Conservation (phyloP, 2,113 vertebrate genomes). For the Triplophysa rosa region DNA sequence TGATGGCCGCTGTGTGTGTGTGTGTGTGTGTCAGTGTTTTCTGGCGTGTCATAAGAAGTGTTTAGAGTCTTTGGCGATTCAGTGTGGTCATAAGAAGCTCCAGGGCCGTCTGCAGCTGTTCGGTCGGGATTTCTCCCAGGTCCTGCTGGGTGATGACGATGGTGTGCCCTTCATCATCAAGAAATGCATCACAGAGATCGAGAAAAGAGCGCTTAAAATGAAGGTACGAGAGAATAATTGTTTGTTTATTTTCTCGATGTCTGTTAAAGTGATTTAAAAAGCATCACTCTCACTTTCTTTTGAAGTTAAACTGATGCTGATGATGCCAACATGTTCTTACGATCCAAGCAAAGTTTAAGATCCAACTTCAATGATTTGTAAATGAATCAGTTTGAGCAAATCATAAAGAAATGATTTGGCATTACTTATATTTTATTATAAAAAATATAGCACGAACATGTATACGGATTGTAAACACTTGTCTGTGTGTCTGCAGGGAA, state of each 20-base stretch:
- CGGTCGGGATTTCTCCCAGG: slow-evolving; percentile 82
- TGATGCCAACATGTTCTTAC: too few species aligned
- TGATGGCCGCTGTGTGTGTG: neutral
- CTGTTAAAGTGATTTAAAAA: too few species aligned
- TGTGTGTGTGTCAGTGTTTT: slow-evolving; percentile 79
- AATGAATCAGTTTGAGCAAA: too few species aligned
- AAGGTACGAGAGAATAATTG: slow-evolving; percentile 76
- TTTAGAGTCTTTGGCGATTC: slow-evolving; percentile 92
- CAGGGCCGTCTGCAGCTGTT: slow-evolving; percentile 93
- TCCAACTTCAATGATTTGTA: too few species aligned
- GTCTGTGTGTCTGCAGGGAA: slow-evolving; percentile 76
- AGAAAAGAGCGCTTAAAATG: slow-evolving; percentile 85
- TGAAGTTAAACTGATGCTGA: too few species aligned
- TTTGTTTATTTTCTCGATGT: too few species aligned
- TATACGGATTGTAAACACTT: too few species aligned
- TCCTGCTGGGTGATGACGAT: slow-evolving; percentile 68
- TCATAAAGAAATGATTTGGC: too few species aligned
- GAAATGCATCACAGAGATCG: slow-evolving; percentile 89
- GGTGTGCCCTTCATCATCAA: slow-evolving; percentile 91
- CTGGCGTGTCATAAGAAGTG: slow-evolving; percentile 97
- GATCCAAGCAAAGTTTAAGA: too few species aligned
- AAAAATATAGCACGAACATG: too few species aligned
- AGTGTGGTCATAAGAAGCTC: slow-evolving; percentile 94
- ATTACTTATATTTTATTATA: too few species aligned
- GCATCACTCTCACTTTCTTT: too few species aligned